phyloP scores from a whole-genome alignment of 2,797 vertebrate genomes.

The Cheirogaleus major region DNA sequence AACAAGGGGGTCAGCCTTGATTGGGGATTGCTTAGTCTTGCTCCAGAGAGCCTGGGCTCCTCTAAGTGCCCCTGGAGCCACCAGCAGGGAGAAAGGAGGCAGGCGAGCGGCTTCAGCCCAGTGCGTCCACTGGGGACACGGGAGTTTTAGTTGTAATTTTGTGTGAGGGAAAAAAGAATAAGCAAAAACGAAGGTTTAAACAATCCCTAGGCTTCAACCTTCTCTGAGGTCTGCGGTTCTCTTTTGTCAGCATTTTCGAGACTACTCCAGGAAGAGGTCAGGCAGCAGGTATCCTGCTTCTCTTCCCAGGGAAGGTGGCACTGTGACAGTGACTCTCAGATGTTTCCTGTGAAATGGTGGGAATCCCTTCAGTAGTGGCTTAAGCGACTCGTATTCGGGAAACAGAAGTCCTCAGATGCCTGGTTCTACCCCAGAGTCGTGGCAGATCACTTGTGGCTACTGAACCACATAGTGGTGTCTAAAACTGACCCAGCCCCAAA shows the following conservation, averaged over 20 bases:
- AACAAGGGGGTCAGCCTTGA: neutral
- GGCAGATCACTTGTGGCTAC: neutral
- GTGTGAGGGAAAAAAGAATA: neutral
- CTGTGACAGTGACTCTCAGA: neutral
- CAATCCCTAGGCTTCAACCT: neutral
- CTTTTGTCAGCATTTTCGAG: neutral
- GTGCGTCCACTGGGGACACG: neutral
- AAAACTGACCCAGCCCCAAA: neutral
- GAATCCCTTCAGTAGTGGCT: neutral
- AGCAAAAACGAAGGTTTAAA: neutral
- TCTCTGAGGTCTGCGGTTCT: neutral
- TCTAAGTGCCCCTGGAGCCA: neutral
- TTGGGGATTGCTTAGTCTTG: neutral
- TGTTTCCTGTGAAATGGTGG: neutral
- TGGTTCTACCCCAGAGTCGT: neutral
- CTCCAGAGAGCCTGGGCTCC: no score
- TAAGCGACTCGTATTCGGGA: neutral
- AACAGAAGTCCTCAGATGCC: neutral
- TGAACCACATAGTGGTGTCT: neutral
- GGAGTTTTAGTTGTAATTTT: neutral
- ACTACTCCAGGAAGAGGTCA: neutral
- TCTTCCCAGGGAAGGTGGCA: neutral
- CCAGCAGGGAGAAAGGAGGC: neutral
- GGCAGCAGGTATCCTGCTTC: neutral
- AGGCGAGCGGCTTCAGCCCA: no score